These are phyloP conservation scores for Spea hammondii DNA, from an alignment of 2,797 vertebrate species.

Conservation along the genomic window DNA sequence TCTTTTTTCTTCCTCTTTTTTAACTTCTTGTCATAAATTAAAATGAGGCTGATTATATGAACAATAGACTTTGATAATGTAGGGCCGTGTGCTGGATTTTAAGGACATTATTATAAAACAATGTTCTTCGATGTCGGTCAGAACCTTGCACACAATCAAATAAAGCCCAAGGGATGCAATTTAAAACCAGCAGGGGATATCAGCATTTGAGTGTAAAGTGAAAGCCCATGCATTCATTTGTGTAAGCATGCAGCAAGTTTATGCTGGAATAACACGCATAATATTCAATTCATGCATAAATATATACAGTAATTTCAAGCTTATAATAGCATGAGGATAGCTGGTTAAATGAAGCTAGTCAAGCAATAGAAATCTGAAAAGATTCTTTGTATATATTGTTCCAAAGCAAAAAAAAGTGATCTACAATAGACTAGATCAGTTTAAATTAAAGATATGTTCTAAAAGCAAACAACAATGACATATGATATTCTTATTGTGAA, in stretches of 20 bases:
- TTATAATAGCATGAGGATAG: constrained; percentile 26
- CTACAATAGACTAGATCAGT: no score
- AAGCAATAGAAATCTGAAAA: constrained; percentile 37
- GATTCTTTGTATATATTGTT: constrained; percentile 37
- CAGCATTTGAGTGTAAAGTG: constrained; percentile 42
- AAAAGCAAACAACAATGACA: not conserved
- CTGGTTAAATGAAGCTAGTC: constrained; percentile 48
- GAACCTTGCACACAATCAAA: constrained; percentile 35
- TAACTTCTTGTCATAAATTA: constrained; percentile 64
- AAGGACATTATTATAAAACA: constrained; percentile 54
- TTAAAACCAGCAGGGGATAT: constrained; percentile 52
- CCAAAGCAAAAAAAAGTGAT: constrained; percentile 6
- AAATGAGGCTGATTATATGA: constrained; percentile 60
- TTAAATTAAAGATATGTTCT: constrained; percentile 36
- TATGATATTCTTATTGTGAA: no score
- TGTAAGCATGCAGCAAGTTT: constrained; percentile 50
- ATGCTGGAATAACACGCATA: constrained; percentile 48
- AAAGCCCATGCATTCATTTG: constrained; percentile 50
- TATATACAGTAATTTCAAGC: constrained; percentile 46
- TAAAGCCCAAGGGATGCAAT: constrained; percentile 36
- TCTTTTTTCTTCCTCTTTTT: constrained; percentile 52
- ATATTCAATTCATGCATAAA: constrained; percentile 53
- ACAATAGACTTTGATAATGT: constrained; percentile 58
- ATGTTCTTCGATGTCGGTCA: not conserved
- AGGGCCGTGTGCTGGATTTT: constrained; percentile 24